Evolutionary conservation across 2,888 invertebrate species (phyloP), one percentile per base, ranked within the genome.

Genomic region (Vandiemenella viatica): DNA sequence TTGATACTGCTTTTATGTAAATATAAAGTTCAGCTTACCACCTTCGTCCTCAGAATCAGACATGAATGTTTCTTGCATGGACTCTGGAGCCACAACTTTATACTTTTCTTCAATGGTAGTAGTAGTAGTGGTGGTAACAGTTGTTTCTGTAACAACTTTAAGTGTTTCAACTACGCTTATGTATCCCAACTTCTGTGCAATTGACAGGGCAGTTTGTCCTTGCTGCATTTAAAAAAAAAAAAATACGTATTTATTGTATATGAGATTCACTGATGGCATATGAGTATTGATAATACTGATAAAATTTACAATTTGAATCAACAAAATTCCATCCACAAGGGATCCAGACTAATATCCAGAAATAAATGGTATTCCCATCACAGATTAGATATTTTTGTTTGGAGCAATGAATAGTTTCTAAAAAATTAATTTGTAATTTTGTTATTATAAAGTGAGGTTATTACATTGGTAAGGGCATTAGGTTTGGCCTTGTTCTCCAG

Each of bases 31-130:
- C 15, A 19, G 53, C 76, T 63, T 74, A 81, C 91, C 92, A 71
- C 91, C 93, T 77, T 98, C 97, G 71, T 98, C 97, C 66, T 98
- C 98, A 0, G 95, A 96, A 67, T 99, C 98, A 18, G 93, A 92
- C 80, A 98, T 88, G 68, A 96, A 88, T 8, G 92, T 89, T 68
- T 98, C 98, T 67, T 96, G 96, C 90, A 99, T 93, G 56, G 90
- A 86, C 69, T 99, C 98, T 0, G 98, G 98, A 46, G 93, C 90
- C 55, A 93, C 86, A 45, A 98, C 93, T 67, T 89, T 85, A 71
- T 96, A 96, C 69, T 95, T 92, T 65, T 97, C 97, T 65, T 96
- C 96, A 58, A 71, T 69, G n/a, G 69, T 64, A 1, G 77, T 77
- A 3, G 16, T n/a, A 5, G 77, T 76, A 13, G 79, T 79, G 13